Conservation (phyloP, 2,888 invertebrate genomes). For the Agriopis marginaria region DNA sequence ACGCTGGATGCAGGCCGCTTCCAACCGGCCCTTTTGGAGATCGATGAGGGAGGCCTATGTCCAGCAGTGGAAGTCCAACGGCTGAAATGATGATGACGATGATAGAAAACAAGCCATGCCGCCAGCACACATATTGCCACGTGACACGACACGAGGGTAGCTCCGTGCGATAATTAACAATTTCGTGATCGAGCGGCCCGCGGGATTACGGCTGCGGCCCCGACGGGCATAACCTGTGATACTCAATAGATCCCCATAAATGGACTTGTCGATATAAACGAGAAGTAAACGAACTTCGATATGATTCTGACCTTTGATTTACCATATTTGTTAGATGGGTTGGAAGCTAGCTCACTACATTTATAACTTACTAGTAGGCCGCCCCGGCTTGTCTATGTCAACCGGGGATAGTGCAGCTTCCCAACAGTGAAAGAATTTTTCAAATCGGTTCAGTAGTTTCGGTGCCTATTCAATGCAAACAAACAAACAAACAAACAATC, state of each 20-base stretch:
- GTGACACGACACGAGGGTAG: slow-evolving; percentile 1
- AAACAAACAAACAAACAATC: too few relatives aligned
- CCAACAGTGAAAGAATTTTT: too few relatives aligned
- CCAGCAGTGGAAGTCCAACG: too few relatives aligned
- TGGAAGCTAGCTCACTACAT: background rate
- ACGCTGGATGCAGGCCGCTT: too few relatives aligned
- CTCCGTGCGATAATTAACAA: slow-evolving; percentile 51
- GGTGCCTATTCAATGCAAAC: too few relatives aligned
- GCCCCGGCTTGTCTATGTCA: too few relatives aligned
- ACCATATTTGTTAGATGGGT: background rate
- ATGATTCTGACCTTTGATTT: background rate
- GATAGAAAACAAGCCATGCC: background rate
- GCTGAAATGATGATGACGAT: too few relatives aligned
- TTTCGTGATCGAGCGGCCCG: slow-evolving; percentile 50
- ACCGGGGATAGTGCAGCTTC: too few relatives aligned
- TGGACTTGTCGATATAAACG: slow-evolving; percentile 23
- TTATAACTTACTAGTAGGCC: too few relatives aligned
- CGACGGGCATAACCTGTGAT: slow-evolving; percentile 39
- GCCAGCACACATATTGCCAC: background rate
- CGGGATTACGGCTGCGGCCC: slow-evolving; percentile 37
- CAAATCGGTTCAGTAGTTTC: too few relatives aligned
- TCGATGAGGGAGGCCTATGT: too few relatives aligned
- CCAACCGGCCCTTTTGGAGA: too few relatives aligned
- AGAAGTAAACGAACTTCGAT: slow-evolving; percentile 17
- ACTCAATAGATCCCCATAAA: slow-evolving; percentile 33